These are phyloP conservation scores for Agonopterix alstromeriana DNA, from an alignment of 2,888 invertebrate species.

Conservation along the genomic window DNA sequence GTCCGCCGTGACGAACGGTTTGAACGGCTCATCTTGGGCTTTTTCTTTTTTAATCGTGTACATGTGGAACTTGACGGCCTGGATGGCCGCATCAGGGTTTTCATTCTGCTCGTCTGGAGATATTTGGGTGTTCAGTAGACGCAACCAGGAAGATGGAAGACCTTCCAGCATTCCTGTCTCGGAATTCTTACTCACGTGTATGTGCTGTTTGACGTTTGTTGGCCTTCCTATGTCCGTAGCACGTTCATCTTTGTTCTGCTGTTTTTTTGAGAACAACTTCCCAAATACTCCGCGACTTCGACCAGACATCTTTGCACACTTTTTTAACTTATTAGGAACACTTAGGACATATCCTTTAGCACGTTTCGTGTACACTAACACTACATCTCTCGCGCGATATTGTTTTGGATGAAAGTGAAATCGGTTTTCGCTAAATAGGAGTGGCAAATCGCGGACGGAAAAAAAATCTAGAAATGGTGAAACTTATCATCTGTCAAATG, in stretches of 20 bases:
- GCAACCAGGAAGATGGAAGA: conserved; percentile 88
- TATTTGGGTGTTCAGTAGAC: conserved; percentile 88
- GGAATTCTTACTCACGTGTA: conserved; percentile 91
- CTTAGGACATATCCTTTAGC: conserved; percentile 51
- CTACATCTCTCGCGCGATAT: conserved; percentile 44
- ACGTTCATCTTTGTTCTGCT: conserved; percentile 61
- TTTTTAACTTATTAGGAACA: conserved; percentile 11
- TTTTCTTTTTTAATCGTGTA: conserved; percentile 91
- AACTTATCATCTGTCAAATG: conserved; percentile 49
- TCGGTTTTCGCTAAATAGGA: conserved; percentile 48
- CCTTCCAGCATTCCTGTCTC: conserved; percentile 91
- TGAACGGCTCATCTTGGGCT: conserved; percentile 82
- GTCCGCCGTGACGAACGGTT: conserved; percentile 88
- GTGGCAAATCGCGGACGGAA: conserved; percentile 68
- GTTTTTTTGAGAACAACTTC: conserved; percentile 68
- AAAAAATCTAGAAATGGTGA: conserved; percentile 28
- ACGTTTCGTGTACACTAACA: conserved; percentile 32
- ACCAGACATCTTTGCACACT: conserved; percentile 62
- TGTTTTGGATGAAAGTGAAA: conserved; percentile 33
- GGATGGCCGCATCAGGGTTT: conserved; percentile 92
- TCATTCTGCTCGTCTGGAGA: conserved; percentile 91
- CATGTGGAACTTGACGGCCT: conserved; percentile 93
- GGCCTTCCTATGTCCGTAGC: conserved; percentile 87
- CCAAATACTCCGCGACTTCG: conserved; percentile 68
- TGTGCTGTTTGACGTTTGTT: conserved; percentile 89